A percentile compares a stretch with the other conserved stretches of the same genome.
Evolutionary conservation across 1,140 invertebrate species (phyloP).

Genomic region (Hyles euphorbiae): DNA sequence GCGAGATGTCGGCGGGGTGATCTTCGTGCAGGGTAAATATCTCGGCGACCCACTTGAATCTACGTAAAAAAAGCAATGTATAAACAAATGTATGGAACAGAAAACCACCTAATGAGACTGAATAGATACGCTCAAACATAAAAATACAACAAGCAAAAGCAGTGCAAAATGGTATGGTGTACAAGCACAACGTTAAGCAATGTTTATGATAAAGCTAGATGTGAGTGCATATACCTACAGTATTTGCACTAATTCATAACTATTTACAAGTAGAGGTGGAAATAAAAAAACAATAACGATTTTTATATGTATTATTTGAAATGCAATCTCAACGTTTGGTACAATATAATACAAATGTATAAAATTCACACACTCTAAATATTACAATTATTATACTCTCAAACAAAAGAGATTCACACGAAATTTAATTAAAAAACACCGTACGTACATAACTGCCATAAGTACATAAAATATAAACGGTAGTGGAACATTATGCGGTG

Average conservation of each 20-base stretch:
- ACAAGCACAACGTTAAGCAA: slow-evolving; percentile 13
- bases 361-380: slow-evolving; percentile 54
- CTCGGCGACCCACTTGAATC: slow-evolving; percentile 61
- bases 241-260: neutral
- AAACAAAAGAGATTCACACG: slow-evolving; percentile 53
- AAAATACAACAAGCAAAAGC: slow-evolving; percentile 9
- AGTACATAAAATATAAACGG: slow-evolving; percentile 14
- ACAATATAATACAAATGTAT: slow-evolving; percentile 71
- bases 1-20: neutral
- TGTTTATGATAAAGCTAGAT: slow-evolving; percentile 7
- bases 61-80: slow-evolving; percentile 30
- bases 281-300: slow-evolving; percentile 55
- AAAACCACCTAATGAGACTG: slow-evolving; percentile 42
- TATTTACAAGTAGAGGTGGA: slow-evolving; percentile 12
- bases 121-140: slow-evolving; percentile 20
- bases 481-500: too few species aligned
- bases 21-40: slow-evolving; percentile 32
- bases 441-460: slow-evolving; percentile 27
- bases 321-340: slow-evolving; percentile 72
- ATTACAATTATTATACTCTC: slow-evolving; percentile 34
- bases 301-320: slow-evolving; percentile 67
- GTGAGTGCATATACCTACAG: too few species aligned
- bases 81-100: slow-evolving; percentile 1
- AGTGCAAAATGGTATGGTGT: neutral
- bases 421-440: slow-evolving; percentile 37